Percentiles rank a stretch among this genome's conserved stretches.
Conservation (phyloP, 1,140 invertebrate species). For the Plectus sambesii region DNA sequence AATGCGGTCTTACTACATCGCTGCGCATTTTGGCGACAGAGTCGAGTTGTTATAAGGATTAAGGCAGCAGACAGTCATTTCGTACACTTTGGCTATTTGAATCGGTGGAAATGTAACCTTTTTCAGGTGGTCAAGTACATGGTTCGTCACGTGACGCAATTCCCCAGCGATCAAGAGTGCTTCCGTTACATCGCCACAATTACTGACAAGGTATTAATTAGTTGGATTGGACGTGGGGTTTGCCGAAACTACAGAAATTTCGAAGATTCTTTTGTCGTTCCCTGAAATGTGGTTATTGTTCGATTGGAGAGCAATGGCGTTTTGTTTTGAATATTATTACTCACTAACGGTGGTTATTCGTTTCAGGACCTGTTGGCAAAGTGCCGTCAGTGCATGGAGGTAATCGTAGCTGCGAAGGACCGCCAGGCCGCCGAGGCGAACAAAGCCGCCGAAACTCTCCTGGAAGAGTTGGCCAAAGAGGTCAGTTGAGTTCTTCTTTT, state of each 20-base stretch:
- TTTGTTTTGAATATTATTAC: slow-evolving; percentile 6
- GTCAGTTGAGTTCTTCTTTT: slow-evolving; percentile 59
- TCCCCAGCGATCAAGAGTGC: slow-evolving; percentile 95
- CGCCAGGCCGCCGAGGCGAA: slow-evolving; percentile 94
- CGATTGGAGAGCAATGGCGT: slow-evolving; percentile 1
- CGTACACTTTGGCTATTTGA: too few relatives aligned
- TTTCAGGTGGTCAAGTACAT: slow-evolving; percentile 79
- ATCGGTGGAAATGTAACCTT: too few relatives aligned
- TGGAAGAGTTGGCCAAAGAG: slow-evolving; percentile 89
- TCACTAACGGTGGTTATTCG: background rate
- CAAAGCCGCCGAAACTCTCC: slow-evolving; percentile 80
- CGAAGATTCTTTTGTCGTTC: background rate
- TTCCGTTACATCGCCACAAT: slow-evolving; percentile 60
- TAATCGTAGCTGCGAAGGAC: slow-evolving; percentile 86
- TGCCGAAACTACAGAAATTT: too few relatives aligned
- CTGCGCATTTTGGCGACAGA: too few relatives aligned
- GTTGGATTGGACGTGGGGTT: too few relatives aligned
- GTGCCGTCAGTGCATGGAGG: slow-evolving; percentile 83
- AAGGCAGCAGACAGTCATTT: too few relatives aligned
- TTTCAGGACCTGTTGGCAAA: slow-evolving; percentile 59
- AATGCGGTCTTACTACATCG: too few relatives aligned
- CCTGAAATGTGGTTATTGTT: background rate
- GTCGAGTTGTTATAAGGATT: too few relatives aligned
- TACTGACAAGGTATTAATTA: slow-evolving; percentile 53
- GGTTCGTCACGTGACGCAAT: slow-evolving; percentile 92